These are phyloP conservation scores for Puffinus mauretanicus DNA, from an alignment of 2,113 vertebrate genomes.

Conservation along the genomic window DNA sequence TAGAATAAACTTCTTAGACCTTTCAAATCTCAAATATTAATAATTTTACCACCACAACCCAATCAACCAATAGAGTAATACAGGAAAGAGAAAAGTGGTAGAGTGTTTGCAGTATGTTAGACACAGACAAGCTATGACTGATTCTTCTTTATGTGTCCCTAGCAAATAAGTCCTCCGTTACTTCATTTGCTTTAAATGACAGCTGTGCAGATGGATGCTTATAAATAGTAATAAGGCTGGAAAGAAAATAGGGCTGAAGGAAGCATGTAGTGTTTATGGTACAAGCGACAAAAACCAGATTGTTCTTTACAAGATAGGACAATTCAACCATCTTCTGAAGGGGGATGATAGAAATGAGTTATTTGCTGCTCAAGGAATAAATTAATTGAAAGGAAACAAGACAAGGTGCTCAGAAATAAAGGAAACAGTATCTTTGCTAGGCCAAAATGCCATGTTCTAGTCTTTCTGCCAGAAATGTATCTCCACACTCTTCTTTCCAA, in stretches of 20 bases:
- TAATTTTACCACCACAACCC: not conserved
- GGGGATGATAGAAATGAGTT: not conserved
- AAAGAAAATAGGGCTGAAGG: not conserved
- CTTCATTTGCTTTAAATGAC: not conserved
- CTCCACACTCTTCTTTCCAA: not conserved
- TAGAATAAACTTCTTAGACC: not conserved
- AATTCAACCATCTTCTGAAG: not conserved
- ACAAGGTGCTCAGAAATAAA: not conserved
- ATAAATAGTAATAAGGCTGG: not conserved
- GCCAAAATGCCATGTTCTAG: not conserved
- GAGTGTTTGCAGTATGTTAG: not conserved
- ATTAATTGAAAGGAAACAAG: not conserved
- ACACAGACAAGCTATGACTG: not conserved
- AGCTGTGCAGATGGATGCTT: not conserved
- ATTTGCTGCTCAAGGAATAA: not conserved
- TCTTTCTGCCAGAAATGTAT: not conserved
- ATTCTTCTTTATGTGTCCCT: not conserved
- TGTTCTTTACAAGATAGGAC: not conserved
- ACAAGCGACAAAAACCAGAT: not conserved
- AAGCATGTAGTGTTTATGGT: not conserved
- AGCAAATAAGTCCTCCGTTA: not conserved
- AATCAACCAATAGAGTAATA: not conserved
- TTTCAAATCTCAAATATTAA: not conserved
- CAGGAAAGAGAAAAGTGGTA: not conserved
- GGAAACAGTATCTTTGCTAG: not conserved